Conservation (phyloP, 2,113 vertebrate species). For the Labeo rohita region DNA sequence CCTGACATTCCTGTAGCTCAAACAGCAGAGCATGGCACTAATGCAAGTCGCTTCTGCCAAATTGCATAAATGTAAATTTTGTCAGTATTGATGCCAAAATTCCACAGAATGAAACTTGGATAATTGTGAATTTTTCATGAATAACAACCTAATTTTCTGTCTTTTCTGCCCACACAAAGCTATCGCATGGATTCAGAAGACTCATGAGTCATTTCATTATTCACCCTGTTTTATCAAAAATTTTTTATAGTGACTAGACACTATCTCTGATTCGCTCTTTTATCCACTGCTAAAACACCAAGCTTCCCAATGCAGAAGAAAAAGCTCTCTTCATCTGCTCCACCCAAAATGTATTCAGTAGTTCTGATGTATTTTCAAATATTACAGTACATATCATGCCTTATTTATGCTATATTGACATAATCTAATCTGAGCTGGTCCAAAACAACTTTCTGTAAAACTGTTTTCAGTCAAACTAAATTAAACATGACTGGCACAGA, state of each 20-base stretch:
- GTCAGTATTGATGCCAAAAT: not conserved
- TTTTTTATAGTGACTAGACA: not conserved
- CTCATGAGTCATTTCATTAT: not conserved
- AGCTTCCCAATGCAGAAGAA: not conserved
- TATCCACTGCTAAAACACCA: not conserved
- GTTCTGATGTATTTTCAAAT: slow-evolving; percentile 5
- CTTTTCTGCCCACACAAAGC: not conserved
- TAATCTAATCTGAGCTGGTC: not conserved
- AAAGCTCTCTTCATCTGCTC: not conserved
- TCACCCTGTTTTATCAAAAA: not conserved
- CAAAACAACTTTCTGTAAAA: slow-evolving; percentile 4
- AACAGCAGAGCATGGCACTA: not conserved
- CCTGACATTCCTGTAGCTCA: not conserved
- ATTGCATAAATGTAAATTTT: not conserved
- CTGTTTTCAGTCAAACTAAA: not conserved
- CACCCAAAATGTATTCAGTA: not conserved
- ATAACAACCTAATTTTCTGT: not conserved
- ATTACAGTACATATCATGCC: not conserved
- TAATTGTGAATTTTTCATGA: not conserved
- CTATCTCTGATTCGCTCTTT: not conserved
- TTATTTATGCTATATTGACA: not conserved
- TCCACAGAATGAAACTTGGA: not conserved
- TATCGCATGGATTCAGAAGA: not conserved
- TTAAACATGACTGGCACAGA: not conserved
- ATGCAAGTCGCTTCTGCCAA: not conserved